These are phyloP conservation scores for Egretta garzetta DNA, from an alignment of 2,113 vertebrate species.

Conservation along the genomic window DNA sequence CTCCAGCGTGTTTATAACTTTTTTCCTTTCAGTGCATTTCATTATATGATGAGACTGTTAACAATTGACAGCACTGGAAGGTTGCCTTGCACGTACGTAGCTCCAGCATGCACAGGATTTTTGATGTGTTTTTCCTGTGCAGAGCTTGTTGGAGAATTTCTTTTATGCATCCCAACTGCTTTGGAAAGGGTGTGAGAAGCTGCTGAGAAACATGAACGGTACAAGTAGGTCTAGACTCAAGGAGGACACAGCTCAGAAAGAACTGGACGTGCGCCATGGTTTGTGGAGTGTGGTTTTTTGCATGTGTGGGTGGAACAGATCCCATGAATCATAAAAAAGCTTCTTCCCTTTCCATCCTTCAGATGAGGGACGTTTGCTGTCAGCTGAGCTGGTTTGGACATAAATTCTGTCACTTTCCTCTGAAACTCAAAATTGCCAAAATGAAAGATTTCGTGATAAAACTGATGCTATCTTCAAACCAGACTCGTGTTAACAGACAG, in stretches of 20 bases:
- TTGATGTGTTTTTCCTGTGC: background rate
- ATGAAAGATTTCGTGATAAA: background rate
- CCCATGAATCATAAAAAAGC: conserved; percentile 28
- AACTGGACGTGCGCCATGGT: background rate
- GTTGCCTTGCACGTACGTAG: background rate
- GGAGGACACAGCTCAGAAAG: background rate
- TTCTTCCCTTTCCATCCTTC: background rate
- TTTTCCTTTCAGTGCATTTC: background rate
- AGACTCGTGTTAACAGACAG: background rate
- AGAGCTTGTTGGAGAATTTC: background rate
- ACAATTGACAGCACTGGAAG: background rate
- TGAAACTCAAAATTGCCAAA: background rate
- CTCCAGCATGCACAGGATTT: background rate
- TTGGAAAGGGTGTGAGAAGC: background rate
- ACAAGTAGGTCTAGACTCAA: background rate
- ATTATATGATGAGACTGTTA: accelerated
- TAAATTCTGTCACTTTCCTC: background rate
- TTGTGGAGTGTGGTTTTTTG: background rate
- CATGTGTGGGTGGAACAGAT: conserved; percentile 42
- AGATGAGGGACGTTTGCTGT: background rate
- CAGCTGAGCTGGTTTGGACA: conserved; percentile 4
- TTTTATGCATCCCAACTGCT: background rate
- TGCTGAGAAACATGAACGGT: background rate
- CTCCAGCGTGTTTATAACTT: too few species aligned
- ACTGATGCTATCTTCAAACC: background rate